A percentile compares a stretch with the other conserved stretches of the same genome.
phyloP scores from a whole-genome alignment of 37 sponge, comb jelly and placozoan genomes.

The Cliona cf. orientalis region DNA sequence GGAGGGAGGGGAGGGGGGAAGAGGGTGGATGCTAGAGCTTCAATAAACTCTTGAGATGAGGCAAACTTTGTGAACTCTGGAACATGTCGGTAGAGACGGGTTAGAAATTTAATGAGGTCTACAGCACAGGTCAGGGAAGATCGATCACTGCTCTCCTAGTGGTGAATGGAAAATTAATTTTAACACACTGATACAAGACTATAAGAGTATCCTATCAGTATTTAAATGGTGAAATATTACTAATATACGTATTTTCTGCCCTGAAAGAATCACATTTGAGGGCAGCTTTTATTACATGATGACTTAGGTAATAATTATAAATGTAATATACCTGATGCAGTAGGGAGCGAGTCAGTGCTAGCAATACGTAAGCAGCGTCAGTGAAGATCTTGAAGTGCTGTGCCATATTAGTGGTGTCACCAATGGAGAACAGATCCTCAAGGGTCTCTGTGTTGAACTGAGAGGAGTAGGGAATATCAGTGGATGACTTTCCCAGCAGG shows the following conservation, averaged over 20 bases:
- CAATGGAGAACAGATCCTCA: constrained; percentile 43
- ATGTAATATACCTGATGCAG: constrained; percentile 52
- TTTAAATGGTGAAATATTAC: background rate
- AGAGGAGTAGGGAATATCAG: constrained; percentile 64
- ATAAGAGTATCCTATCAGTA: background rate
- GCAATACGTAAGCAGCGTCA: constrained; percentile 77
- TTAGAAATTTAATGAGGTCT: constrained; percentile 76
- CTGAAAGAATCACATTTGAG: no score
- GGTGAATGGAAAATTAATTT: no score
- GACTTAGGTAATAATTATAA: no score
- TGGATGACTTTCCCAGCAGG: constrained; percentile 54
- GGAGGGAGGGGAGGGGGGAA: constrained; percentile 55
- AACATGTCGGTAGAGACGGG: constrained; percentile 56
- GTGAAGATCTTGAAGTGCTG: constrained; percentile 19
- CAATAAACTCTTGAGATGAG: constrained; percentile 68
- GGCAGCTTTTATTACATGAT: no score
- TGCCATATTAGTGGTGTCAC: background rate
- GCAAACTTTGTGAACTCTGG: constrained; percentile 67
- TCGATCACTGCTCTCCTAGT: background rate
- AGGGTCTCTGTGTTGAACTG: constrained; percentile 63
- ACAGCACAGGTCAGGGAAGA: constrained; percentile 34
- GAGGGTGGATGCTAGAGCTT: constrained; percentile 72
- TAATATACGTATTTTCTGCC: no score
- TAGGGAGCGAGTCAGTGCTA: constrained; percentile 49
- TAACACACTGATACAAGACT: background rate